Conservation (phyloP, 2,113 vertebrate genomes). For the Macrotis lagotis region DNA sequence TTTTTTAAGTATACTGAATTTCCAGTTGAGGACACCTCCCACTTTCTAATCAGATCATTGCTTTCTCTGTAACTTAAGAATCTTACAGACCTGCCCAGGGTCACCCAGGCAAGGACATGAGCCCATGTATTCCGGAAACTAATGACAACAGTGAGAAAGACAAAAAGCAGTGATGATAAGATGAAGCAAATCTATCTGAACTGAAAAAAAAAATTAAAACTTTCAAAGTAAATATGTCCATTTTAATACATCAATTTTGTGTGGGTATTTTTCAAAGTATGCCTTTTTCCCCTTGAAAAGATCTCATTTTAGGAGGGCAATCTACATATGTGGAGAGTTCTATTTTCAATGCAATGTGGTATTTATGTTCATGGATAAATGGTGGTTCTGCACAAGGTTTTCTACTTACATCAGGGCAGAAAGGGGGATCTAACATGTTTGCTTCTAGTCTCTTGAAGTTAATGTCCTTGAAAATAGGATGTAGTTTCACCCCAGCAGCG, state of each 20-base stretch:
- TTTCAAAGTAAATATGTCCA: neutral
- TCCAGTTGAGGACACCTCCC: neutral
- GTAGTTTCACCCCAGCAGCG: conserved; percentile 88
- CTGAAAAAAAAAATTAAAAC: too few species aligned
- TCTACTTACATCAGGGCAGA: conserved; percentile 92
- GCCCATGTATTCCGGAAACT: neutral
- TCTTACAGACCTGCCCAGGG: neutral
- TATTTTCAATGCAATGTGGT: neutral
- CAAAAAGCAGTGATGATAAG: neutral
- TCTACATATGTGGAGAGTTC: neutral
- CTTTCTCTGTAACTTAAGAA: neutral
- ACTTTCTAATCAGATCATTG: neutral
- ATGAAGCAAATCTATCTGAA: too few species aligned
- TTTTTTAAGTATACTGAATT: neutral
- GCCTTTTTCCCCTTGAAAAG: neutral
- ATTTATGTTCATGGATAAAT: neutral
- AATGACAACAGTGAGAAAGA: neutral
- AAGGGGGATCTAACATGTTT: conserved; percentile 92
- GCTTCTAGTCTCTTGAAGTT: conserved; percentile 95
- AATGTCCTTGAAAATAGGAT: conserved; percentile 92
- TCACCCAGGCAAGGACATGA: neutral
- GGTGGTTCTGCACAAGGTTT: neutral
- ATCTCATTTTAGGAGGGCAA: neutral
- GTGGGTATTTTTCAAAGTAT: neutral
- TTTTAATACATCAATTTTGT: too few species aligned